Evolutionary conservation across 2,888 invertebrate species (phyloP).

Genomic region (Eilema depressum): DNA sequence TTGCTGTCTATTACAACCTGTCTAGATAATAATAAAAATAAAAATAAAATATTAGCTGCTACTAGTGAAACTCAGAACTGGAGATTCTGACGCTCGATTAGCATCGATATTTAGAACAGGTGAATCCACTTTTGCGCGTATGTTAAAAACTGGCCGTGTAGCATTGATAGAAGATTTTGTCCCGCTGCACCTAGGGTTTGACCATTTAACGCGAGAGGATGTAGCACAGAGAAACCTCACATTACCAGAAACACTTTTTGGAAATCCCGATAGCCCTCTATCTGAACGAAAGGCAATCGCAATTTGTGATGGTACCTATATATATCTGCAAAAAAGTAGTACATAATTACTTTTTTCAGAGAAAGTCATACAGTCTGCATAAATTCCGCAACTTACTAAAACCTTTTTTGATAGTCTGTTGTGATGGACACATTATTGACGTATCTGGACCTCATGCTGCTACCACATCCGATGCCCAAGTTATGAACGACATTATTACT

Average conservation of each 20-base stretch:
- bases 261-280: constrained; percentile 21
- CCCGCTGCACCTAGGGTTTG: too few species aligned
- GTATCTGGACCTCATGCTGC: constrained; percentile 5
- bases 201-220: too few species aligned
- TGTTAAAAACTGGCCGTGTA: too few species aligned
- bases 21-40: too few species aligned
- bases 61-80: too few species aligned
- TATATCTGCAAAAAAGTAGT: constrained; percentile 1
- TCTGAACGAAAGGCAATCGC: constrained; percentile 25
- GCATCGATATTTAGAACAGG: too few species aligned
- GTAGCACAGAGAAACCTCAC: constrained; percentile 22
- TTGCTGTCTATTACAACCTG: too few species aligned
- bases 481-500: too few species aligned
- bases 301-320: constrained; percentile 25
- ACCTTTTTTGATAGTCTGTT: constrained; percentile 10
- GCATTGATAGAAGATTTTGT: too few species aligned
- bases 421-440: constrained; percentile 14
- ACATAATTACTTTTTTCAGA: constrained; percentile 13
- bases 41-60: too few species aligned
- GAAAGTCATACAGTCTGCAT: background rate
- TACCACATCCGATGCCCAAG: background rate
- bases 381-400: constrained; percentile 1
- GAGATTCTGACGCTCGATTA: too few species aligned
- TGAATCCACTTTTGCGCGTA: too few species aligned
- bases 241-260: constrained; percentile 23